Conservation (phyloP, 2,113 vertebrate species). For the Ovis canadensis region DNA sequence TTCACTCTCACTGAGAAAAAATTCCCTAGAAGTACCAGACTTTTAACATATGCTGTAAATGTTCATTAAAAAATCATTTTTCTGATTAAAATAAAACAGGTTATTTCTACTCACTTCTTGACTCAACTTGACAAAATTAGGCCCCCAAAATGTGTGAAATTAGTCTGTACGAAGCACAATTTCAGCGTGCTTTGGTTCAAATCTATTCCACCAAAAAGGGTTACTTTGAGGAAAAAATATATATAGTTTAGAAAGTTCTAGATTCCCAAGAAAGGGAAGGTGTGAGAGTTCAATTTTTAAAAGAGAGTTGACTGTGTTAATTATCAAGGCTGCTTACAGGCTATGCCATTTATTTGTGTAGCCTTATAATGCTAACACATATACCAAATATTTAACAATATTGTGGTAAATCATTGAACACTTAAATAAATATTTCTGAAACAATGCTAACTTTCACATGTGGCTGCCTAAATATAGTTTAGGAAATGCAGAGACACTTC, state of each 20-base stretch:
- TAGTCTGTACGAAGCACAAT: background rate
- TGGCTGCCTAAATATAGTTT: background rate
- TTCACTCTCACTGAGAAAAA: background rate
- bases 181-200: background rate
- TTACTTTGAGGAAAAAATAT: background rate
- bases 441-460: background rate
- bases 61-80: conserved; percentile 28
- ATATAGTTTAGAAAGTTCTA: background rate
- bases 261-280: background rate
- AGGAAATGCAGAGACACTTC: background rate
- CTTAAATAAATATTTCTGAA: background rate
- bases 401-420: background rate
- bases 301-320: background rate
- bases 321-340: background rate
- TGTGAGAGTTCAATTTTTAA: background rate
- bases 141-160: background rate
- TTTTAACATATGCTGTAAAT: background rate
- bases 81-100: background rate
- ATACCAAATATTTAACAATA: background rate
- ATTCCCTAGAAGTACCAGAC: background rate
- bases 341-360: background rate
- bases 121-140: background rate
- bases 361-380: background rate
- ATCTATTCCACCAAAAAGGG: background rate
- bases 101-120: background rate